These are phyloP conservation scores for Silurus glanis DNA, from an alignment of 2,113 vertebrate species.

Conservation along the genomic window DNA sequence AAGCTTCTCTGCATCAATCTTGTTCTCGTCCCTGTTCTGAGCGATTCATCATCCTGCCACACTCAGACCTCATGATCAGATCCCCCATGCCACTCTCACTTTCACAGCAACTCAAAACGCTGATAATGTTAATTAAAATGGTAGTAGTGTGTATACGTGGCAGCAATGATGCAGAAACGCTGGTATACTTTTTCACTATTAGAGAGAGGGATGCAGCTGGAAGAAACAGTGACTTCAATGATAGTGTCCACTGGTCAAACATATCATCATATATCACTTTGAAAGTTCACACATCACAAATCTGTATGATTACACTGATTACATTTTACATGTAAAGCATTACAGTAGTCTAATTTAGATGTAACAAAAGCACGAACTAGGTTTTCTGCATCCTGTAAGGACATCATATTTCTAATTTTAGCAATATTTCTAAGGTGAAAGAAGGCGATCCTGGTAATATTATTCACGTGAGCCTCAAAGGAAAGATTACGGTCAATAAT, in stretches of 20 bases:
- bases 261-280: not conserved
- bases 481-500: too few relatives aligned
- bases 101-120: slow-evolving; percentile 15
- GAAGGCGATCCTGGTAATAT: too few relatives aligned
- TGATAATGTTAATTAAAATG: slow-evolving; percentile 47
- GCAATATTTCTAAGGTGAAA: too few relatives aligned
- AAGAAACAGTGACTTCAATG: not conserved
- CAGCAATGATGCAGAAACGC: slow-evolving; percentile 23
- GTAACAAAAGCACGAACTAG: too few relatives aligned
- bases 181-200: not conserved
- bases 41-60: slow-evolving; percentile 48
- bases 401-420: too few relatives aligned
- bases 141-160: slow-evolving; percentile 5
- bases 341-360: too few relatives aligned
- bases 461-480: too few relatives aligned
- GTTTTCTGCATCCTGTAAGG: too few relatives aligned
- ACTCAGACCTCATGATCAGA: slow-evolving; percentile 40
- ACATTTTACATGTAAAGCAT: not conserved
- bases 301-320: not conserved
- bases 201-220: not conserved
- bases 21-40: slow-evolving; percentile 20
- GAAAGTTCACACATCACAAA: not conserved
- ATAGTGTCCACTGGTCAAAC: not conserved
- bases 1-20: slow-evolving; percentile 35
- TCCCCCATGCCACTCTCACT: slow-evolving; percentile 38